Evolutionary conservation across 2,113 vertebrate species (phyloP).

Genomic region (Xiphophorus maculatus): DNA sequence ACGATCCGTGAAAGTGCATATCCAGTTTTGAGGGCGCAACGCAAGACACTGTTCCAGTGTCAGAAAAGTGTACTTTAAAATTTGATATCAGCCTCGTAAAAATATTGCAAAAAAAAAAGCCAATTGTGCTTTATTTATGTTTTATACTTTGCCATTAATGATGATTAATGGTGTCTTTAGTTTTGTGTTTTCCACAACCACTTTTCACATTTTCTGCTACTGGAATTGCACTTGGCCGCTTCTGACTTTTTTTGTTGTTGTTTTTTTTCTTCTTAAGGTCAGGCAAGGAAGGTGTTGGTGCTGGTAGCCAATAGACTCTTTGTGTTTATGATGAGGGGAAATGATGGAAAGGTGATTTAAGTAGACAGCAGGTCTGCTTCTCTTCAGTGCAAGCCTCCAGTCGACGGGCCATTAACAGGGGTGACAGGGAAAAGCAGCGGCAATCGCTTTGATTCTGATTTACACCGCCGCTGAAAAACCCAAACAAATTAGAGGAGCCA

Average conservation of each 20-base stretch:
- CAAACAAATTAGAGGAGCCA: constrained; percentile 78
- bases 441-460: constrained; percentile 77
- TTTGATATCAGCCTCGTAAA: neutral
- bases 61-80: neutral
- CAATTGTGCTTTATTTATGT: neutral
- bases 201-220: constrained; percentile 42
- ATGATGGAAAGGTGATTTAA: constrained; percentile 72
- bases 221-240: constrained; percentile 26
- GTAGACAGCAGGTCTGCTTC: constrained; percentile 72
- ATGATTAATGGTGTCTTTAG: constrained; percentile 55
- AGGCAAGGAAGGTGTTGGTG: constrained; percentile 66
- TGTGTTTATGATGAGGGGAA: constrained; percentile 70
- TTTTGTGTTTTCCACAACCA: constrained; percentile 17
- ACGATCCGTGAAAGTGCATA: neutral
- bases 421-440: constrained; percentile 71
- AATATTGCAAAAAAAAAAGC: neutral
- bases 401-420: constrained; percentile 73
- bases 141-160: constrained; percentile 28
- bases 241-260: constrained; percentile 57
- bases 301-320: constrained; percentile 71
- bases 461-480: constrained; percentile 67
- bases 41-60: neutral
- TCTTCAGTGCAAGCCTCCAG: constrained; percentile 65
- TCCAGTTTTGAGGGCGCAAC: neutral
- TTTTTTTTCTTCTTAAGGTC: constrained; percentile 26